Evolutionary conservation across 2,797 vertebrate genomes (phyloP), one percentile per base, ranked within the genome.

Genomic region (Cichlasoma orientale): DNA sequence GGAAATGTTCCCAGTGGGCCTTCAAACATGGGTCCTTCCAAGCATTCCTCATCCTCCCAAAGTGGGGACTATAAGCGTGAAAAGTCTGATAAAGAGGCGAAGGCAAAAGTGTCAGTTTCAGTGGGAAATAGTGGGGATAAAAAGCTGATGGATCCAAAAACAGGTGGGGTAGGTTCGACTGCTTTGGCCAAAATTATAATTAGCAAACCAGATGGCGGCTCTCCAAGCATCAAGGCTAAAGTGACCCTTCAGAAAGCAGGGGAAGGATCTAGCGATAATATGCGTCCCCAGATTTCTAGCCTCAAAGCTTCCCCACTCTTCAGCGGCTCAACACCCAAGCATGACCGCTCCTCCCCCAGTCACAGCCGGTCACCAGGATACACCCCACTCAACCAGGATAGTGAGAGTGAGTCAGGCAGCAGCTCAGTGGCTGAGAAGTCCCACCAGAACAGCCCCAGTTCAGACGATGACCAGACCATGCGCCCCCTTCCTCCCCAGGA

Each of bases 121-220:
- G 96, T 96, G 27, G 96, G 96, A 38, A 95, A 90, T 70, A 97
- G 96, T 1, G 94, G 95, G 0, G 98, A 99, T 89, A 99, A 99
- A 94, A 99, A 99, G 90, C 82, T 95, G 13, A 96, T 97, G 8
- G 98, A 98, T 84, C 94, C 97, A 33, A 99, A 99, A 94, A 91
- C 90, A 2, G 96, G 96, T 4, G 97, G 96, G 1, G 96, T 95
- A 0, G 95, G 97, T 29, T 96, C 96, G 63, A 97, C 96, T 0
- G 97, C 98, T 70, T 95, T 99, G 91, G 98, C 98, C 82, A 99
- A 99, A 94, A 99, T 99, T 36, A 99, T 99, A 80, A 99, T 99
- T 82, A 99, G 98, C 91, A 99, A 99, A 82, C 98, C 98, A 5
- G 98, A 99, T 4, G 97, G 98, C 7, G 98, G 97, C 11, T 99